A percentile compares a stretch with the other conserved stretches of the same genome.
phyloP scores from a whole-genome alignment of 2,113 vertebrate species.

The Emydocephalus ijimae region DNA sequence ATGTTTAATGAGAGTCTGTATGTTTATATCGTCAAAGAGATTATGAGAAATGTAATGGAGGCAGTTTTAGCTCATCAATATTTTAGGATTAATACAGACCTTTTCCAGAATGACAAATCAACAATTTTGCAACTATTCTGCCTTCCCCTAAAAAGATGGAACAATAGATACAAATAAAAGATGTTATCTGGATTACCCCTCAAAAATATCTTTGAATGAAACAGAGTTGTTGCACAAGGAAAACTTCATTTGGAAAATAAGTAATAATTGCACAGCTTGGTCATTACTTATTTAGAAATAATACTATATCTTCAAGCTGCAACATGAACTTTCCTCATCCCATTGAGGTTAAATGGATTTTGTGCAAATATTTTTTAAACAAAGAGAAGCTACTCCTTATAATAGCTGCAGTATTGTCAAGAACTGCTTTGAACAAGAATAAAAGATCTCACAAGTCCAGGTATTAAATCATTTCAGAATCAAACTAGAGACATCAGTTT shows the following conservation, averaged over 20 bases:
- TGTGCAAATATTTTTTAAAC: not conserved
- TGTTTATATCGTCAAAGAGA: not conserved
- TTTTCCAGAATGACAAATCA: not conserved
- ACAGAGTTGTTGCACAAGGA: not conserved
- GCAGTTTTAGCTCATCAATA: not conserved
- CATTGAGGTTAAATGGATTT: not conserved
- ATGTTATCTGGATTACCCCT: not conserved
- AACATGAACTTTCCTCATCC: fast-evolving
- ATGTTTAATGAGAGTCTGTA: not conserved
- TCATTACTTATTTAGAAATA: fast-evolving
- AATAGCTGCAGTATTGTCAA: not conserved
- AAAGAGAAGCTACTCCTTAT: not conserved
- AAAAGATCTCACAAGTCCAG: not conserved
- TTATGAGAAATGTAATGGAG: not conserved
- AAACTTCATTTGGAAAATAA: not conserved
- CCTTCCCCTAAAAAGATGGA: not conserved
- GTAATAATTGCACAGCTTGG: not conserved
- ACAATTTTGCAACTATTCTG: not conserved
- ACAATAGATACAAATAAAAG: not conserved
- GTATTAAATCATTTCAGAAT: not conserved
- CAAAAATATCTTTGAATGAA: not conserved
- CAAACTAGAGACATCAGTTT: not conserved
- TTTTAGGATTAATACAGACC: not conserved
- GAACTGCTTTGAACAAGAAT: not conserved
- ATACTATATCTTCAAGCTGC: fast-evolving